Percentiles rank a stretch among this genome's conserved stretches.
Evolutionary conservation across 2,797 vertebrate genomes (phyloP).

Genomic region (Smutsia temminckii): DNA sequence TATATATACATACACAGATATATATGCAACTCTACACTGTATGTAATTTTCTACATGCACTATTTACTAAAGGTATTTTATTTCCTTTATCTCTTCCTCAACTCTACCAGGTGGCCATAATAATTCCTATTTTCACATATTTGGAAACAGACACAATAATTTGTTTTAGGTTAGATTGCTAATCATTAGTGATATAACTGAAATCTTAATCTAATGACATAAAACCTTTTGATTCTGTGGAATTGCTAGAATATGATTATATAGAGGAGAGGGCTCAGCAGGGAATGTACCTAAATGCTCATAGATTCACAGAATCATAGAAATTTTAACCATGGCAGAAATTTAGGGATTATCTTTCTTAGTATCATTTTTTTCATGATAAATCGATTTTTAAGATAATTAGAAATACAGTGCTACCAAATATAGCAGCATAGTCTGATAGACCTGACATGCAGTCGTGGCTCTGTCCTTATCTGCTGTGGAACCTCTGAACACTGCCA

Average conservation of each 20-base stretch:
- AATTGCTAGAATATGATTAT: neutral
- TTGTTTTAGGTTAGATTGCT: neutral
- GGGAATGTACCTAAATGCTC: neutral
- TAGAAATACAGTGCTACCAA: neutral
- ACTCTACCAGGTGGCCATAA: neutral
- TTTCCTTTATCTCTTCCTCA: neutral
- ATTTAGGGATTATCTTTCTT: neutral
- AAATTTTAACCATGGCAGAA: neutral
- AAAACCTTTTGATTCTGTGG: neutral
- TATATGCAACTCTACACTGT: neutral
- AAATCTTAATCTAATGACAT: neutral
- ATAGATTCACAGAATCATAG: neutral
- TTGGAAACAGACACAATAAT: neutral
- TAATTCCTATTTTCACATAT: neutral
- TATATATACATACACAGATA: neutral
- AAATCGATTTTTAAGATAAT: neutral
- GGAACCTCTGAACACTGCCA: neutral
- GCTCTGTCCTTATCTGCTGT: neutral
- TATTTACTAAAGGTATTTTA: neutral
- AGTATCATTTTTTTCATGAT: neutral
- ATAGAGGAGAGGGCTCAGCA: neutral
- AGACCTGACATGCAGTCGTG: no score
- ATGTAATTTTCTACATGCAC: neutral
- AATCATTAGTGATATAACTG: neutral
- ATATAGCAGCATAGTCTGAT: rapidly evolving